Evolutionary conservation across 2,888 invertebrate species (phyloP).

Genomic region (Seira musarum): DNA sequence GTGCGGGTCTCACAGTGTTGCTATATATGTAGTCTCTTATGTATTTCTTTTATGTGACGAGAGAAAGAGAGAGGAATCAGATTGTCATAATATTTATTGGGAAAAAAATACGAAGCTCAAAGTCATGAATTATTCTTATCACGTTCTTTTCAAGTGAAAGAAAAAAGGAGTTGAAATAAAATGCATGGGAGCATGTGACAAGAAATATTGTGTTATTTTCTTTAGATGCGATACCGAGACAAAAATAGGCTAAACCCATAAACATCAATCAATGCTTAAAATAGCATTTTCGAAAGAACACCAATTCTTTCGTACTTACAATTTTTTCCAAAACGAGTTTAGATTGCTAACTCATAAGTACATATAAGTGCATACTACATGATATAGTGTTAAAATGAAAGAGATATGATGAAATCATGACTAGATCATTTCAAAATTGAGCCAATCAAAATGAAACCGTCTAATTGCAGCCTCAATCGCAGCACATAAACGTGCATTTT

Average conservation of each 20-base stretch:
- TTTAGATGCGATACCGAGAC: constrained; percentile 2
- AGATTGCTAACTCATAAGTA: too few species aligned
- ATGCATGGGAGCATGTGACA: constrained; percentile 14
- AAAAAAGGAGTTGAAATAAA: constrained; percentile 22
- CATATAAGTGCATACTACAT: too few species aligned
- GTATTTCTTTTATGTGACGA: constrained; percentile 21
- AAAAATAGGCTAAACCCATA: constrained; percentile 12
- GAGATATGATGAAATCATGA: too few species aligned
- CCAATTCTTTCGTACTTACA: not conserved
- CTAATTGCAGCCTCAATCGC: too few species aligned
- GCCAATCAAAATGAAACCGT: too few species aligned
- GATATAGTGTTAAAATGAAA: too few species aligned
- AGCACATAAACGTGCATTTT: too few species aligned
- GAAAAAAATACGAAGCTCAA: constrained; percentile 16
- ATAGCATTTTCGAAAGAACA: not conserved
- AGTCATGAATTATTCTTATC: constrained; percentile 53
- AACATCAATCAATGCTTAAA: constrained; percentile 1
- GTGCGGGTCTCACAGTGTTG: not conserved
- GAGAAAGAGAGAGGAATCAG: constrained; percentile 26
- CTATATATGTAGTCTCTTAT: not conserved
- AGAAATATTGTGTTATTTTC: constrained; percentile 30
- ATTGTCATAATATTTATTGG: constrained; percentile 42
- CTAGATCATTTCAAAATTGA: too few species aligned
- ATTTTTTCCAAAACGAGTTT: too few species aligned
- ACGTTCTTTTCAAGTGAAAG: constrained; percentile 30